Conservation (phyloP, 1,140 invertebrate species). For the Zaprionus ornatus region DNA sequence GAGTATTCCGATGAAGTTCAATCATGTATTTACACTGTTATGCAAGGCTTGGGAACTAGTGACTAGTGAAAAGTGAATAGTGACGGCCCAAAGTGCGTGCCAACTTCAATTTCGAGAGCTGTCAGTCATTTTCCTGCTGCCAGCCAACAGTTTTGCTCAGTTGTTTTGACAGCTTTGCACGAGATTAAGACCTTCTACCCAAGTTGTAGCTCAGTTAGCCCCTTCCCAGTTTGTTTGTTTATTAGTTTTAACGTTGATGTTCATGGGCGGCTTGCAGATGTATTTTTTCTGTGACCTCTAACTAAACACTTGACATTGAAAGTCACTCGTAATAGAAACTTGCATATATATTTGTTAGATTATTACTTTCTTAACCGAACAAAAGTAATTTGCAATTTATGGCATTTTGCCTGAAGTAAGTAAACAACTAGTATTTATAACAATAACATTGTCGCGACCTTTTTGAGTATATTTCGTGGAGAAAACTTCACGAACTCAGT, state of each 20-base stretch:
- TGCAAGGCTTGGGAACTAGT: constrained; percentile 3
- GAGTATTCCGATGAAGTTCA: neutral
- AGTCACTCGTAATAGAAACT: neutral
- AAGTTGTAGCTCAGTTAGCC: constrained; percentile 6
- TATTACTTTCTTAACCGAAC: constrained; percentile 7
- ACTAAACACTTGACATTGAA: constrained; percentile 21
- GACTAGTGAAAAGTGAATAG: neutral
- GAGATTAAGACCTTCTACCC: constrained; percentile 31
- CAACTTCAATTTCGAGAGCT: constrained; percentile 37
- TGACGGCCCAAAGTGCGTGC: constrained; percentile 32
- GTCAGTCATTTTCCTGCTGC: constrained; percentile 41
- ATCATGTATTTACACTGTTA: neutral
- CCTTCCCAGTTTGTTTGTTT: constrained; percentile 38
- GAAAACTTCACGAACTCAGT: neutral
- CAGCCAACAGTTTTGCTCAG: constrained; percentile 21
- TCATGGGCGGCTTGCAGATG: constrained; percentile 29
- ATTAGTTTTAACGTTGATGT: constrained; percentile 56
- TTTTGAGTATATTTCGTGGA: neutral
- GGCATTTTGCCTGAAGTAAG: neutral
- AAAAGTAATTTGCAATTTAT: constrained; percentile 16
- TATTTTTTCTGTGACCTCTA: constrained; percentile 17
- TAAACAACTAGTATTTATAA: constrained; percentile 13
- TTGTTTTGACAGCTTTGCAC: constrained; percentile 63
- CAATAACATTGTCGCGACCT: neutral
- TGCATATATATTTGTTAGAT: neutral